These are phyloP conservation scores for Argyra leucocephala DNA, from an alignment of 2,888 invertebrate species.

Conservation along the genomic window DNA sequence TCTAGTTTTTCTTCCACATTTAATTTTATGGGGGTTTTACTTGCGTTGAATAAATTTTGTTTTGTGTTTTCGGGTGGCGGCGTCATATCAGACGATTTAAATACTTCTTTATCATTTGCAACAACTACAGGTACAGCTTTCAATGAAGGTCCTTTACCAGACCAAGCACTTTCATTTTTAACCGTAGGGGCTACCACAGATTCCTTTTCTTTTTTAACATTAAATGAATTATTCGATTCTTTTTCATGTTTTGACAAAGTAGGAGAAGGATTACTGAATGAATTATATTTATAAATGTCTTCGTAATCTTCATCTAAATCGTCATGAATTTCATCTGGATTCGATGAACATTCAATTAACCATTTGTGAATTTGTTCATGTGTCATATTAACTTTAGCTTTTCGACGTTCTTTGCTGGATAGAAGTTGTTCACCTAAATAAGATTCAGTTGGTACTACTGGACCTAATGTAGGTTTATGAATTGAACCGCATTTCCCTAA, in stretches of 20 bases:
- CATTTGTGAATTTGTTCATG: slow-evolving; percentile 61
- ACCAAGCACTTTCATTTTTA: slow-evolving; percentile 41
- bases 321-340: slow-evolving; percentile 44
- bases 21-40: not conserved
- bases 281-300: slow-evolving; percentile 37
- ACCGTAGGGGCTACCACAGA: slow-evolving; percentile 24
- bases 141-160: slow-evolving; percentile 41
- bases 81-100: not conserved
- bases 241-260: slow-evolving; percentile 35
- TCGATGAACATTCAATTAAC: slow-evolving; percentile 50
- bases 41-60: not conserved
- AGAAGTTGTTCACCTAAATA: slow-evolving; percentile 42
- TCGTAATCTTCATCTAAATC: slow-evolving; percentile 43
- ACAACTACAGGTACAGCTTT: slow-evolving; percentile 40
- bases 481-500: slow-evolving; percentile 43
- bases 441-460: slow-evolving; percentile 42
- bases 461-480: slow-evolving; percentile 42
- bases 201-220: slow-evolving; percentile 39
- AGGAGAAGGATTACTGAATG: slow-evolving; percentile 37
- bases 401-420: slow-evolving; percentile 42
- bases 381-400: slow-evolving; percentile 59
- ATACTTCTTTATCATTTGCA: not conserved
- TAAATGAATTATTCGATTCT: slow-evolving; percentile 39
- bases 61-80: not conserved
- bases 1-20: not conserved